A percentile compares a stretch with the other conserved stretches of the same genome.
These are phyloP conservation scores for Maniola jurtina DNA, from an alignment of 1,140 invertebrate species.

Conservation along the genomic window DNA sequence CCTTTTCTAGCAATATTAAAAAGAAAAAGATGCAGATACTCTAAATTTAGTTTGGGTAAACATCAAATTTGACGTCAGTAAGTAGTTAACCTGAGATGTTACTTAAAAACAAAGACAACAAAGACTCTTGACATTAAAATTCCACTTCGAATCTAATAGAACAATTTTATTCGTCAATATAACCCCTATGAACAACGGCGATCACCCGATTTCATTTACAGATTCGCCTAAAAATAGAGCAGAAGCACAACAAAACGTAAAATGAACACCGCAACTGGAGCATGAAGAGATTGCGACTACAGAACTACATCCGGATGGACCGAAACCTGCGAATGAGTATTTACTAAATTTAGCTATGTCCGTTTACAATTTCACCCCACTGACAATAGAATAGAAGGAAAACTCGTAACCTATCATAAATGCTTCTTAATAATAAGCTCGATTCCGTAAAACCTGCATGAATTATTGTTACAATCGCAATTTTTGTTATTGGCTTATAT, in stretches of 20 bases:
- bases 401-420: background rate
- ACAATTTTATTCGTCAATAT: background rate
- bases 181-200: background rate
- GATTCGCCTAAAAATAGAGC: slow-evolving; percentile 4
- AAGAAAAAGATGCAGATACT: no score
- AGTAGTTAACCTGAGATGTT: no score
- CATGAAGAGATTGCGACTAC: slow-evolving; percentile 30
- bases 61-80: no score
- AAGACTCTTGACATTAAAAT: no score
- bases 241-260: slow-evolving; percentile 22
- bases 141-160: no score
- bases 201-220: background rate
- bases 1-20: no score
- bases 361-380: slow-evolving; percentile 12
- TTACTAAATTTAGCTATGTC: slow-evolving; percentile 18
- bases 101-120: no score
- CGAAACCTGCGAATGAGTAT: slow-evolving; percentile 29
- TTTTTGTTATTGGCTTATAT: no score
- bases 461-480: no score
- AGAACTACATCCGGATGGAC: slow-evolving; percentile 30
- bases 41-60: no score
- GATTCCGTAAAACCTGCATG: no score
- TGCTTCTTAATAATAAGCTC: no score
- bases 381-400: slow-evolving; percentile 8
- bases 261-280: slow-evolving; percentile 34